Evolutionary conservation across 2,888 invertebrate species (phyloP).

Genomic region (Darwinula stevensoni): DNA sequence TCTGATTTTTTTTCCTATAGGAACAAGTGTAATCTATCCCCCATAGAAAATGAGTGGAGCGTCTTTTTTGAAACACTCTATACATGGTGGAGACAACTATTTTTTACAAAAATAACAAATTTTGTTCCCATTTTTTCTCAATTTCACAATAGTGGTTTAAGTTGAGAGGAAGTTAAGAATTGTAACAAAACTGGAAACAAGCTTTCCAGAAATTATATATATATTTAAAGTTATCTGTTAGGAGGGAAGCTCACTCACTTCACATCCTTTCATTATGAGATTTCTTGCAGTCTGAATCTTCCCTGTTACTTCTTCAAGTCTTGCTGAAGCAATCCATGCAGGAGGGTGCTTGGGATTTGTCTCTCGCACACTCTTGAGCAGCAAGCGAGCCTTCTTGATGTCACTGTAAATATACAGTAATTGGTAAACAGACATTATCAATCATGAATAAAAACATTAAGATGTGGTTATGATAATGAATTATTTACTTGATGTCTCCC

Average conservation of each 20-base stretch:
- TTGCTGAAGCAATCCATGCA: slow-evolving; percentile 96
- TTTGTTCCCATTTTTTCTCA: no score
- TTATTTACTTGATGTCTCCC: slow-evolving; percentile 54
- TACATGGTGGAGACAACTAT: no score
- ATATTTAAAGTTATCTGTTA: background rate
- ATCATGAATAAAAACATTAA: slow-evolving; percentile 1
- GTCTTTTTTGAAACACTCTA: no score
- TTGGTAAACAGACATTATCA: no score
- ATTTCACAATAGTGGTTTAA: no score
- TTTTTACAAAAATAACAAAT: no score
- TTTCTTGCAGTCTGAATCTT: slow-evolving; percentile 86
- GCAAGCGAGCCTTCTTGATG: slow-evolving; percentile 77
- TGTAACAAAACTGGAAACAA: no score
- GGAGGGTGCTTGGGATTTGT: slow-evolving; percentile 99
- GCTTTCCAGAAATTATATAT: no score
- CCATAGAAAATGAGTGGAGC: no score
- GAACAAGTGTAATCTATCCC: no score
- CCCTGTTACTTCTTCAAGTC: slow-evolving; percentile 90
- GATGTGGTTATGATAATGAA: background rate
- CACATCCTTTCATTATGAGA: slow-evolving; percentile 90
- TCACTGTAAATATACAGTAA: slow-evolving; percentile 36
- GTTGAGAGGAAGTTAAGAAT: no score
- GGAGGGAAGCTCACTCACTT: slow-evolving; percentile 11
- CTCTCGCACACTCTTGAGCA: slow-evolving; percentile 74
- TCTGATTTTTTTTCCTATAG: no score